These are phyloP conservation scores for Naja naja DNA, from an alignment of 2,113 vertebrate genomes.

Conservation along the genomic window DNA sequence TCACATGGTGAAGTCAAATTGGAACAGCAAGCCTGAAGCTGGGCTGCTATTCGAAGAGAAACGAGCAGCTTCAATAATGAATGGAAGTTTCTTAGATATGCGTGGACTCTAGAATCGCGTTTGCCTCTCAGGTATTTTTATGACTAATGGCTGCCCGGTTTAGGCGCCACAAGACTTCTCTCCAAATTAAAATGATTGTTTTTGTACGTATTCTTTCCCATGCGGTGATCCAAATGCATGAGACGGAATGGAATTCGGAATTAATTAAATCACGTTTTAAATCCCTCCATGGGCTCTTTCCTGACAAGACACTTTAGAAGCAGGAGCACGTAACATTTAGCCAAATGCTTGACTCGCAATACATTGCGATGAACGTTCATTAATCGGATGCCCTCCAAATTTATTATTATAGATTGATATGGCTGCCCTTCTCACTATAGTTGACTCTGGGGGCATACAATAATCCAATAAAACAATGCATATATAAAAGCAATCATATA, in stretches of 20 bases:
- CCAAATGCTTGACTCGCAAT: background rate
- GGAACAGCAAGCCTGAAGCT: background rate
- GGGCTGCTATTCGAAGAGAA: background rate
- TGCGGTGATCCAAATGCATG: background rate
- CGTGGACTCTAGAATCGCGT: background rate
- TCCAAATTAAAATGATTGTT: background rate
- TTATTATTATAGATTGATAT: too few relatives aligned
- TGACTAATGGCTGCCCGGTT: background rate
- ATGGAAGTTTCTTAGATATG: background rate
- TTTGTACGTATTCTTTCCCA: background rate
- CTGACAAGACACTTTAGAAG: background rate
- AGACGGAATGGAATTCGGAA: background rate
- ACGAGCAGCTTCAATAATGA: background rate
- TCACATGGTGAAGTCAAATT: too few relatives aligned
- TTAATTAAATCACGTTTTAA: background rate
- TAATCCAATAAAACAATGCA: too few relatives aligned
- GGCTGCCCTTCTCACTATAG: too few relatives aligned
- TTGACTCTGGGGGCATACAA: too few relatives aligned
- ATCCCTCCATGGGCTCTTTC: background rate
- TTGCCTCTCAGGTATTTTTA: background rate
- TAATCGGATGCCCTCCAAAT: background rate
- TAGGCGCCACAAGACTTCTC: background rate
- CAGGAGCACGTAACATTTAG: background rate
- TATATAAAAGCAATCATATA: too few relatives aligned
- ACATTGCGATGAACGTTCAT: background rate